These are phyloP conservation scores for Taxidea taxus DNA, from an alignment of 2,113 vertebrate genomes.

Conservation along the genomic window DNA sequence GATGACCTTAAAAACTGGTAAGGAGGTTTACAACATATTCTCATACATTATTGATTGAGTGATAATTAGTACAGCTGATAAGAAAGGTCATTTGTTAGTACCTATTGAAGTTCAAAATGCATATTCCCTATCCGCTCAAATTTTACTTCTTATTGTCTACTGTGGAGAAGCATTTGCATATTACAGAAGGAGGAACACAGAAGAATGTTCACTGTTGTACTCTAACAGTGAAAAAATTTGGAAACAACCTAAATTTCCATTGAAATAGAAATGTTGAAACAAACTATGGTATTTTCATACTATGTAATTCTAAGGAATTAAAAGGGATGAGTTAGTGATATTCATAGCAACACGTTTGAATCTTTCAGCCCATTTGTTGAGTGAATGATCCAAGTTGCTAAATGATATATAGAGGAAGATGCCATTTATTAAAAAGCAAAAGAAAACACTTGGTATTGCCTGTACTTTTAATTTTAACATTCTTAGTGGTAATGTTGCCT, in stretches of 20 bases:
- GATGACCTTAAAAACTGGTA: not conserved
- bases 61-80: not conserved
- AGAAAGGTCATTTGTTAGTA: not conserved
- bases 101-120: not conserved
- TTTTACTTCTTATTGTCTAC: not conserved
- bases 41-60: not conserved
- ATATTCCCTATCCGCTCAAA: not conserved
- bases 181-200: not conserved
- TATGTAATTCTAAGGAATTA: not conserved
- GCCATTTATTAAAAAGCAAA: slow-evolving; percentile 28
- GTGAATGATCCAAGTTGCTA: not conserved
- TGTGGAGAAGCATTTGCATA: not conserved
- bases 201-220: not conserved
- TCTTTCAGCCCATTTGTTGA: not conserved
- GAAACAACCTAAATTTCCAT: not conserved
- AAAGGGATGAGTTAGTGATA: not conserved
- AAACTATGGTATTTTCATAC: not conserved
- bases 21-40: not conserved
- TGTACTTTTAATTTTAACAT: not conserved
- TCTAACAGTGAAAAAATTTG: not conserved
- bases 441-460: not conserved
- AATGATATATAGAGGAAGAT: not conserved
- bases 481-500: not conserved
- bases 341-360: not conserved
- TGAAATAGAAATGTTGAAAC: not conserved